Base-by-base conservation (phyloP, 2,113 vertebrate species). In the Apodemus sylvaticus region DNA sequence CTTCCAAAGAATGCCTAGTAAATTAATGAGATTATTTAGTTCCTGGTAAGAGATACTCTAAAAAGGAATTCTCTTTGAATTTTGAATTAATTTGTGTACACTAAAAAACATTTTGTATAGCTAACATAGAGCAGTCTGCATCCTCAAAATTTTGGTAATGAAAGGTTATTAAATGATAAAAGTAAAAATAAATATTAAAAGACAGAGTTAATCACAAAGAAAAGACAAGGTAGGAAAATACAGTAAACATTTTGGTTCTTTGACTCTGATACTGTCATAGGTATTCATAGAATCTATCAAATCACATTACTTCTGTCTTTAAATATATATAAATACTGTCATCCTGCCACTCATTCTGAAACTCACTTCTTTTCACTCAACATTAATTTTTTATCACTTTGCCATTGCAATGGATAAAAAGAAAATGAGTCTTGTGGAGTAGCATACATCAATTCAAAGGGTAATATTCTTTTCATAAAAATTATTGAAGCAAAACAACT, bases 371-470 rank as follows among this genome's bases (percentile, higher is more conserved):
- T 62, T 88, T 88, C 45, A 94, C 12, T 76, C 42, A 91, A 48
- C 29, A 45, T 76, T 89, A 89, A 64, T 76, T 97, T 95, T 97
- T 94, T 53, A 79, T 92, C 31, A 85, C 5, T 86, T 86, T 94
- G 10, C 93, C 20, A 94, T 45, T 95, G n/a, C 1, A 86, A 89
- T 90, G 13, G 13, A 90, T 93, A 29, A 86, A 79, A 68, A 87
- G n/a, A 77, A 94, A 95, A 95, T 79, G 29, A 66, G 96, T 76
- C 45, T 87, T 70, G 0, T 51, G 1, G 39, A 94, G 42, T 51
- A 48, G 62, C 29, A 62, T 86, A 58, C 42, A 90, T 48, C 14
- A 91, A 74, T 17, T 76, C 60, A 51, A n/a, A 88, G 36, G 29
- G 2, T 68, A 90, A 92, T 89, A 48, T 88, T 68, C 29, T 79